Percentiles rank a stretch among this genome's conserved stretches.
These are phyloP conservation scores for Synchiropus splendidus DNA, from an alignment of 2,113 vertebrate species.

Conservation along the genomic window DNA sequence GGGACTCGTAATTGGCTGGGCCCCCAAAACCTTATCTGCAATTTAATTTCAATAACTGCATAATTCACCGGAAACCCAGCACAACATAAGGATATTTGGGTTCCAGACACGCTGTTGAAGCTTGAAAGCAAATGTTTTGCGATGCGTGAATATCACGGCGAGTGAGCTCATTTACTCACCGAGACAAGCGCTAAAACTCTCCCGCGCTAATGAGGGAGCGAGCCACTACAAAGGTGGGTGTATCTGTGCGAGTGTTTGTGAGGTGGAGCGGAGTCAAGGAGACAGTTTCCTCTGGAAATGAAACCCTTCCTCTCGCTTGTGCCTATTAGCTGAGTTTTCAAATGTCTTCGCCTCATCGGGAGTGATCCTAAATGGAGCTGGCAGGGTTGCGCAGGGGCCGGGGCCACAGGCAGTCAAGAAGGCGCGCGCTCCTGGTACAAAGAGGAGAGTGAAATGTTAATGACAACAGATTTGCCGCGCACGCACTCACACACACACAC, in stretches of 20 bases:
- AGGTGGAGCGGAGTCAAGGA: slow-evolving; percentile 19
- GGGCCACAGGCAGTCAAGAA: slow-evolving; percentile 20
- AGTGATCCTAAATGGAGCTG: slow-evolving; percentile 36
- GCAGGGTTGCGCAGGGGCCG: slow-evolving; percentile 25
- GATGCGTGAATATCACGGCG: slow-evolving; percentile 12
- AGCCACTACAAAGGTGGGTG: slow-evolving; percentile 7
- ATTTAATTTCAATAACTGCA: too few relatives aligned
- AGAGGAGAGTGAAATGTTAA: slow-evolving; percentile 46
- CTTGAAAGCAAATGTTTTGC: slow-evolving; percentile 4
- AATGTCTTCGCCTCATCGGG: slow-evolving; percentile 29
- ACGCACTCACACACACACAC: slow-evolving; percentile 21
- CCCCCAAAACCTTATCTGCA: too few relatives aligned
- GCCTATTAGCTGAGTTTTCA: slow-evolving; percentile 38
- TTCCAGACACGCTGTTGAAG: too few relatives aligned
- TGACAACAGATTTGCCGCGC: slow-evolving; percentile 33
- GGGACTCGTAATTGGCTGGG: too few relatives aligned
- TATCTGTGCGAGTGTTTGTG: slow-evolving; percentile 3
- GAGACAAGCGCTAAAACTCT: slow-evolving; percentile 31
- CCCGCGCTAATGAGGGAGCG: slow-evolving; percentile 33
- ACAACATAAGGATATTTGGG: too few relatives aligned
- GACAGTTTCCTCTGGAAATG: slow-evolving; percentile 36
- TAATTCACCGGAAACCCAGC: too few relatives aligned
- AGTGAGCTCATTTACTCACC: slow-evolving; percentile 18
- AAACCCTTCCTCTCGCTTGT: slow-evolving; percentile 22
- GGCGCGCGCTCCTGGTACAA: slow-evolving; percentile 28